Conservation (phyloP, 1,140 invertebrate genomes). For the Harlomillsia oculata region DNA sequence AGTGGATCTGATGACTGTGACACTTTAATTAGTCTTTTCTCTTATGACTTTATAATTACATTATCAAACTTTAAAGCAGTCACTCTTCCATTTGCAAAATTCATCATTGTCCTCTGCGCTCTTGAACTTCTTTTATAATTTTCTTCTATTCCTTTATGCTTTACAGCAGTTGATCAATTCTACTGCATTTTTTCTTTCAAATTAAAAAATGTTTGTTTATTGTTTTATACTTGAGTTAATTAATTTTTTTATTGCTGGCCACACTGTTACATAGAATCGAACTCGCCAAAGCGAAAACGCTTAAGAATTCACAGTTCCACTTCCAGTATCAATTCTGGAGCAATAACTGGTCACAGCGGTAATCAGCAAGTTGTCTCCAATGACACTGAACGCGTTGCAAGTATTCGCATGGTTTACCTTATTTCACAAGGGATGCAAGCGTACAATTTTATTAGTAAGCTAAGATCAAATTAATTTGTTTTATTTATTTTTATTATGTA, state of each 20-base stretch:
- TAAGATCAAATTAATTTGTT: background rate
- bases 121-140: constrained; percentile 9
- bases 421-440: constrained; percentile 56
- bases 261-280: too few species aligned
- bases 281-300: too few species aligned
- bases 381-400: constrained; percentile 42
- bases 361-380: too few species aligned
- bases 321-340: too few species aligned
- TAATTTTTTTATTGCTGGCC: too few species aligned
- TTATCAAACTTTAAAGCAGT: background rate
- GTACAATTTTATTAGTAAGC: constrained; percentile 44
- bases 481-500: background rate
- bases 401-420: constrained; percentile 48
- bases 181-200: too few species aligned
- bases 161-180: constrained; percentile 47
- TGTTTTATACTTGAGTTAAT: too few species aligned
- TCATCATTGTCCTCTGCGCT: background rate
- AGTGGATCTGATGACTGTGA: background rate
- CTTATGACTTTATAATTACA: constrained; percentile 27
- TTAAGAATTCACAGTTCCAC: too few species aligned
- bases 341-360: too few species aligned
- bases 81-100: background rate
- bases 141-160: constrained; percentile 34
- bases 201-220: too few species aligned
- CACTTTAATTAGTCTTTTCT: constrained; percentile 36